phyloP scores from a whole-genome alignment of 2,888 invertebrate genomes.

The Hipparchia sbordonii region DNA sequence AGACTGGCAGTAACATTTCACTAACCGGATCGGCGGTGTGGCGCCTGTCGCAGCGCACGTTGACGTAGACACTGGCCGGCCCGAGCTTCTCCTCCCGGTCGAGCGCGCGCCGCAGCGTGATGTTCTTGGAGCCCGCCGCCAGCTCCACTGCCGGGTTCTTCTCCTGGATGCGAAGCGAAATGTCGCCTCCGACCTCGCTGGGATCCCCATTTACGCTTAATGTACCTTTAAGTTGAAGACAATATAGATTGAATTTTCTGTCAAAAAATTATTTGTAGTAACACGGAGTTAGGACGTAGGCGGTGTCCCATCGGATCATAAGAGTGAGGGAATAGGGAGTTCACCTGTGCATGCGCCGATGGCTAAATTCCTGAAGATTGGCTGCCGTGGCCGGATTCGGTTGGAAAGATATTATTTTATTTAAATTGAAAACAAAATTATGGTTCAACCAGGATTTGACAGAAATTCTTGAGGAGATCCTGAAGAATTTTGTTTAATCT shows the following conservation, averaged over 20 bases:
- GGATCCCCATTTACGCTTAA: slow-evolving; percentile 93
- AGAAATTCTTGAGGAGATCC: too few species aligned
- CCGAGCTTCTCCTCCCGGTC: slow-evolving; percentile 94
- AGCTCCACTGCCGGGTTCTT: slow-evolving; percentile 89
- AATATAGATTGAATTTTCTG: background rate
- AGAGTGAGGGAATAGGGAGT: too few species aligned
- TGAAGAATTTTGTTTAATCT: too few species aligned
- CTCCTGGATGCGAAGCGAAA: slow-evolving; percentile 90
- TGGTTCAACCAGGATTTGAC: too few species aligned
- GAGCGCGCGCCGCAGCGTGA: slow-evolving; percentile 89
- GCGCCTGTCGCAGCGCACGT: slow-evolving; percentile 91
- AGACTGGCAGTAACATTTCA: slow-evolving; percentile 2
- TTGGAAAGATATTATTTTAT: too few species aligned
- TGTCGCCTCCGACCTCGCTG: slow-evolving; percentile 89
- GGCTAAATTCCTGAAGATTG: too few species aligned
- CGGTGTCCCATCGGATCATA: too few species aligned
- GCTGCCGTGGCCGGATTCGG: background rate
- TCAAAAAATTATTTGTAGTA: background rate
- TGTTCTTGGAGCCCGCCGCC: slow-evolving; percentile 89
- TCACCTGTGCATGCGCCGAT: too few species aligned
- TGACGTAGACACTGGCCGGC: slow-evolving; percentile 92
- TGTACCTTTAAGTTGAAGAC: slow-evolving; percentile 69
- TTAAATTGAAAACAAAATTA: too few species aligned
- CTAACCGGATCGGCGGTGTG: slow-evolving; percentile 89
- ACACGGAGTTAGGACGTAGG: too few species aligned